Base-by-base conservation (phyloP, 2,113 vertebrate species). In the Hemibagrus wyckioides region DNA sequence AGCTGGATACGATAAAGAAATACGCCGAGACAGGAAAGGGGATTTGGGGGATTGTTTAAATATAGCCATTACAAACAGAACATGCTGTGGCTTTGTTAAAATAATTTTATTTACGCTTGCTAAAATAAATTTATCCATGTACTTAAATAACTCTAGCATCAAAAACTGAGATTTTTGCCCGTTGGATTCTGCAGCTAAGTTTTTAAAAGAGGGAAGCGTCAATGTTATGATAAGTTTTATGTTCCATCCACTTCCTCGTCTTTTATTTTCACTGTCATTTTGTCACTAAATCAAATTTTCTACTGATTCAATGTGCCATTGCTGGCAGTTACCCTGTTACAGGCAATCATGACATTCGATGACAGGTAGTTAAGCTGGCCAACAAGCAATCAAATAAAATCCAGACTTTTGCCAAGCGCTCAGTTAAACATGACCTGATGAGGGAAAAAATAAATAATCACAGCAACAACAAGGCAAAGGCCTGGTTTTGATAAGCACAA, bases 351-450 rank as follows among this genome's bases (percentile, higher is more conserved):
- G 83, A 88, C 89, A 87, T 71, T 30, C 44, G 76, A 88, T 90
- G 90, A 88, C 88, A 54, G 85, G 90, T 80, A 87, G 87, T 90
- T 89, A 19, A 88, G 87, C 88, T 44, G 44, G 80, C 79, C 67
- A 91, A 80, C 33, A 28, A 85, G 89, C 87, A 88, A 89, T 93
- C 91, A 92, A 93, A 86, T 77, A 89, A 36, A 80, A 87, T 82
- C 84, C 86, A 90, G 88, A 83, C 73, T 89, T 90, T 87, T 87
- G 85, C 84, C 85, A 80, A 11, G 77, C 1, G 87, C 91, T 92
- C 92, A 89, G 92, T 94, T 92, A 93, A 93, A 93, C 87, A 57
- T 90, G 90, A 92, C 90, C 92, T 93, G 87, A 56, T 90, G 87
- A 80, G 84, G 50, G 19, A 71, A 0, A 41, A 41, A 15, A 48